Conservation (phyloP, 1,140 invertebrate genomes). For the Bombus waltoni region DNA sequence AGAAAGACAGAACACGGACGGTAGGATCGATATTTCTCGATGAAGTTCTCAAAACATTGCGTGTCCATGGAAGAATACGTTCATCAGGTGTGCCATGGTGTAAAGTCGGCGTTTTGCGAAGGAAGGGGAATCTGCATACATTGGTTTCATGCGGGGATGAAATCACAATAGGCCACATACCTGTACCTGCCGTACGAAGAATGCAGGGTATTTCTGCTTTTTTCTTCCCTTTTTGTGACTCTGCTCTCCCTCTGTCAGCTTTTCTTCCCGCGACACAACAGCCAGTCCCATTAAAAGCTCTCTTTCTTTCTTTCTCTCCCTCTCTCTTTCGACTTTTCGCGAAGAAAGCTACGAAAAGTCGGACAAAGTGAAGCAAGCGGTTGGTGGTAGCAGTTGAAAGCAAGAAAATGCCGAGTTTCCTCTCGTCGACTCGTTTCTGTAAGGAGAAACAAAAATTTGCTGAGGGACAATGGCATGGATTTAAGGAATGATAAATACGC, state of each 20-base stretch:
- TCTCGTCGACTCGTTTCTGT: not conserved
- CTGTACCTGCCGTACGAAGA: conserved; percentile 48
- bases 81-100: conserved; percentile 54
- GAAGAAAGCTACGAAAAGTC: not conserved
- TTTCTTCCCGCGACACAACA: conserved; percentile 42
- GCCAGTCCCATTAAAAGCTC: conserved; percentile 47
- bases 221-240: not conserved
- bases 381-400: not conserved
- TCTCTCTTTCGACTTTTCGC: not conserved
- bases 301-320: not conserved
- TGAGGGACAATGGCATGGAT: not conserved
- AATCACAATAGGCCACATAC: conserved; percentile 64
- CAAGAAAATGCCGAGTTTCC: not conserved
- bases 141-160: conserved; percentile 33
- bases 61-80: conserved; percentile 40
- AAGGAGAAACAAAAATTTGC: not conserved
- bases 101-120: conserved; percentile 16
- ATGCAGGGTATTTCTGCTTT: conserved; percentile 6
- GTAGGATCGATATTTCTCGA: conserved; percentile 15
- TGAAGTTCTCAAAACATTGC: conserved; percentile 24
- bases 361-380: not conserved
- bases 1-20: not conserved
- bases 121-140: conserved; percentile 55
- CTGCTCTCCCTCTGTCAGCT: not conserved
- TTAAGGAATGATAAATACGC: not conserved